phyloP scores from a whole-genome alignment of 53 echinoderm and acorn worm genomes.

The Actinopyga echinites region DNA sequence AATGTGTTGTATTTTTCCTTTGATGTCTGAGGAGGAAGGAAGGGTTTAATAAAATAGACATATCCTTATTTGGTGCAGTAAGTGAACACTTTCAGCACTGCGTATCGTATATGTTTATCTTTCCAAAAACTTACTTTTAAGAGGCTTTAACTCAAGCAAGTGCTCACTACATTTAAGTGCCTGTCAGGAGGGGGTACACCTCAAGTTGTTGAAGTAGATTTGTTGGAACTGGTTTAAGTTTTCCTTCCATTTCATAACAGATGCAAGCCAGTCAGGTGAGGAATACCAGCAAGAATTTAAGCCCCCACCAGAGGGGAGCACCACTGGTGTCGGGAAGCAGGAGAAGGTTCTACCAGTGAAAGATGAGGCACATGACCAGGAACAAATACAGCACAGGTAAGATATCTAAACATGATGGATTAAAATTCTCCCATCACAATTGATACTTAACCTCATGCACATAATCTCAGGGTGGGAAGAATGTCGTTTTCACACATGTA shows the following conservation, averaged over 20 bases:
- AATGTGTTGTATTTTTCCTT: no score
- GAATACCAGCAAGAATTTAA: conserved; percentile 95
- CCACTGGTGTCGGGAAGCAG: conserved; percentile 92
- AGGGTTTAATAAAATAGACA: no score
- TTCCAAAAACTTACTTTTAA: no score
- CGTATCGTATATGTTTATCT: no score
- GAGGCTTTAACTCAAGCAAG: no score
- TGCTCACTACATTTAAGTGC: no score
- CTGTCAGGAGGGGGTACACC: no score
- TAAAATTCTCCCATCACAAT: background rate
- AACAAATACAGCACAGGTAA: conserved; percentile 98
- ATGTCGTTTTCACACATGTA: background rate
- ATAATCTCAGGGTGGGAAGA: background rate
- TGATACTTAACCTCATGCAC: background rate
- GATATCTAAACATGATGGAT: background rate
- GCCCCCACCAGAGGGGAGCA: conserved; percentile 98
- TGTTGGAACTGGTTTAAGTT: no score
- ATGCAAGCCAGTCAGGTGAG: conserved; percentile 72
- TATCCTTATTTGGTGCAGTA: no score
- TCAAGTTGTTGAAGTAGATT: no score
- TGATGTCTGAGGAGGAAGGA: no score
- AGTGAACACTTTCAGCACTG: no score
- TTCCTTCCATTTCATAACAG: conserved; percentile 20
- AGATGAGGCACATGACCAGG: conserved; percentile 90
- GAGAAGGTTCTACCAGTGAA: conserved; percentile 89